Conservation (phyloP, 2,113 vertebrate genomes). For the Hemibagrus wyckioides region DNA sequence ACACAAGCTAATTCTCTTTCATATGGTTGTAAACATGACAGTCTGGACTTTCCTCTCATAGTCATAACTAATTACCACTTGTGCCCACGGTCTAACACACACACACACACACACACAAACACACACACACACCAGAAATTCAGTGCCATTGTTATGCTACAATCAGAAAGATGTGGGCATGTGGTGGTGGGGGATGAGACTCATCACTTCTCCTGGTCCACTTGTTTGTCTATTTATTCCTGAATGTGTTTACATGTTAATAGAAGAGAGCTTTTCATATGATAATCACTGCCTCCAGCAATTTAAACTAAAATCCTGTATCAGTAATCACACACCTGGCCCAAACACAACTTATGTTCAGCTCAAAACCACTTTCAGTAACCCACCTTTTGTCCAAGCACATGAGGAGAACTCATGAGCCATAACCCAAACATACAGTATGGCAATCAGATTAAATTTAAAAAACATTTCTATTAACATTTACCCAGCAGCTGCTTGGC, state of each 20-base stretch:
- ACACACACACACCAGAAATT: background rate
- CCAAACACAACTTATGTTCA: too few species aligned
- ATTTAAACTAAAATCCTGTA: background rate
- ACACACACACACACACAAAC: background rate
- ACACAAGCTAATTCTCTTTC: background rate
- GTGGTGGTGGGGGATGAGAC: background rate
- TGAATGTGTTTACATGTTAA: slow-evolving; percentile 19
- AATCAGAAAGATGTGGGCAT: background rate
- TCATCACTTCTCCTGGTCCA: background rate
- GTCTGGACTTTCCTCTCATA: background rate
- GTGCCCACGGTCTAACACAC: background rate
- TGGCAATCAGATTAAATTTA: background rate
- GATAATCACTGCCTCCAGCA: background rate
- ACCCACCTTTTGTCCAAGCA: background rate
- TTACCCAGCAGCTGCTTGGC: background rate
- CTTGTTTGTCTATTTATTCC: slow-evolving; percentile 11
- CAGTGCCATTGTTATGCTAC: background rate
- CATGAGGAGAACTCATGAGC: background rate
- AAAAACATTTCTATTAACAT: background rate
- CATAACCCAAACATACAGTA: background rate
- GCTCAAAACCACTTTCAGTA: background rate
- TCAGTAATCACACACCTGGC: slow-evolving; percentile 16
- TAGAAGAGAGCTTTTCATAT: slow-evolving; percentile 1
- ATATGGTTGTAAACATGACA: background rate
- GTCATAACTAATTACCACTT: background rate